These are phyloP conservation scores for Drosophila paulistorum DNA, from an alignment of 1,140 invertebrate species.

Conservation along the genomic window DNA sequence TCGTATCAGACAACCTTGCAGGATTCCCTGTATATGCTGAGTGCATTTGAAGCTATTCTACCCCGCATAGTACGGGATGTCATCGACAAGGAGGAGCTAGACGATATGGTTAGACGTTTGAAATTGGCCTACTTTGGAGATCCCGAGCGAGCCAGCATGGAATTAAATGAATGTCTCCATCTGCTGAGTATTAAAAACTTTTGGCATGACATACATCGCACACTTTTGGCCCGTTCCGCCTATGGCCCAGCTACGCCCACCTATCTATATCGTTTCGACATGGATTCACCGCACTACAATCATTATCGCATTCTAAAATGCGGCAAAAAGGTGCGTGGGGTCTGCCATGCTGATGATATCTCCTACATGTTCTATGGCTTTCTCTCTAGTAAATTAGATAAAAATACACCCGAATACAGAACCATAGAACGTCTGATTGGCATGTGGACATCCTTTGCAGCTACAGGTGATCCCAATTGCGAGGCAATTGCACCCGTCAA, in stretches of 20 bases:
- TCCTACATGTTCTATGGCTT: constrained; percentile 86
- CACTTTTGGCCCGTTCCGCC: constrained; percentile 58
- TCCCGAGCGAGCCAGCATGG: constrained; percentile 37
- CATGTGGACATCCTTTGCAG: constrained; percentile 83
- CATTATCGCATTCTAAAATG: constrained; percentile 68
- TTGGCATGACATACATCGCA: constrained; percentile 80
- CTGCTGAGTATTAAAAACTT: constrained; percentile 76
- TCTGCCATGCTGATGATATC: constrained; percentile 86
- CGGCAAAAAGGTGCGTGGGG: constrained; percentile 63
- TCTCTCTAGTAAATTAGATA: constrained; percentile 79
- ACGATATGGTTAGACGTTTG: constrained; percentile 47
- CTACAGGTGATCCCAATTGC: constrained; percentile 75
- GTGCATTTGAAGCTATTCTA: constrained; percentile 52
- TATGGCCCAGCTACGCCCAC: constrained; percentile 73
- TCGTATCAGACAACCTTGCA: constrained; percentile 48
- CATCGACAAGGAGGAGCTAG: constrained; percentile 48
- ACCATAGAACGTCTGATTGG: constrained; percentile 74
- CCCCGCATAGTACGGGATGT: constrained; percentile 40
- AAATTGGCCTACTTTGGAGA: constrained; percentile 64
- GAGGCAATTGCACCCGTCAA: constrained; percentile 37
- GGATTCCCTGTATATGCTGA: constrained; percentile 53
- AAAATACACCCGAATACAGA: constrained; percentile 61
- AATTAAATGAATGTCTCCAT: constrained; percentile 51
- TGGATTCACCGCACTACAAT: constrained; percentile 76
- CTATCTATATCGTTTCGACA: constrained; percentile 83